These are phyloP conservation scores for Ictalurus punctatus DNA, from an alignment of 2,113 vertebrate species.

Conservation along the genomic window DNA sequence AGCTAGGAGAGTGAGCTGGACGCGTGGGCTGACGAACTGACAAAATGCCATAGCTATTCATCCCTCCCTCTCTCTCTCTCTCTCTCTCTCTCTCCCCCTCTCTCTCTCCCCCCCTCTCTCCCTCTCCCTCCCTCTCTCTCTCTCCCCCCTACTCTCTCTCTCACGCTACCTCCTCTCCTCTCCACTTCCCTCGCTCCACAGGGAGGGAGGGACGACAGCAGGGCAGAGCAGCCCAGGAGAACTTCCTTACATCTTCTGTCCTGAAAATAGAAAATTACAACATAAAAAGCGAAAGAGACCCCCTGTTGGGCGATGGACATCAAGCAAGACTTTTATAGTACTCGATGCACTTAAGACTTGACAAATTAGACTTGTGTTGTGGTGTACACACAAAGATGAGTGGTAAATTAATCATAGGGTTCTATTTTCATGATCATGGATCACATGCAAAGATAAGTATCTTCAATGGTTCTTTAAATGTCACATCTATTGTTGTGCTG, in stretches of 20 bases:
- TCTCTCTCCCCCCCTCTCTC: neutral
- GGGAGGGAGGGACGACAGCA: neutral
- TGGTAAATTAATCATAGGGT: neutral
- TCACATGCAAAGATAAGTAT: neutral
- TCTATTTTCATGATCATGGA: neutral
- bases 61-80: neutral
- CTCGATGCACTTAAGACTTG: neutral
- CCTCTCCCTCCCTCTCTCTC: neutral
- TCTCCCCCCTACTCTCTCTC: neutral
- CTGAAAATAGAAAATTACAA: constrained; percentile 22
- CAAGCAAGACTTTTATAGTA: neutral
- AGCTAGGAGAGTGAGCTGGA: constrained; percentile 25
- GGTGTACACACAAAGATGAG: no score
- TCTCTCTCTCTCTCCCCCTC: neutral
- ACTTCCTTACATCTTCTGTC: neutral
- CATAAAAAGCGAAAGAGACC: constrained; percentile 11
- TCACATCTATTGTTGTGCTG: neutral
- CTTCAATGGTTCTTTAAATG: neutral
- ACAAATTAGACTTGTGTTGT: neutral
- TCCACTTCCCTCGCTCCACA: neutral
- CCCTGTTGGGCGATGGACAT: constrained; percentile 13
- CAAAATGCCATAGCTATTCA: constrained; percentile 9
- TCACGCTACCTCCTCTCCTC: neutral
- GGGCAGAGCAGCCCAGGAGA: neutral
- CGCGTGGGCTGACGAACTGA: constrained; percentile 30